phyloP scores from a whole-genome alignment of 2,888 invertebrate genomes.

The Drosophila kanekoi region DNA sequence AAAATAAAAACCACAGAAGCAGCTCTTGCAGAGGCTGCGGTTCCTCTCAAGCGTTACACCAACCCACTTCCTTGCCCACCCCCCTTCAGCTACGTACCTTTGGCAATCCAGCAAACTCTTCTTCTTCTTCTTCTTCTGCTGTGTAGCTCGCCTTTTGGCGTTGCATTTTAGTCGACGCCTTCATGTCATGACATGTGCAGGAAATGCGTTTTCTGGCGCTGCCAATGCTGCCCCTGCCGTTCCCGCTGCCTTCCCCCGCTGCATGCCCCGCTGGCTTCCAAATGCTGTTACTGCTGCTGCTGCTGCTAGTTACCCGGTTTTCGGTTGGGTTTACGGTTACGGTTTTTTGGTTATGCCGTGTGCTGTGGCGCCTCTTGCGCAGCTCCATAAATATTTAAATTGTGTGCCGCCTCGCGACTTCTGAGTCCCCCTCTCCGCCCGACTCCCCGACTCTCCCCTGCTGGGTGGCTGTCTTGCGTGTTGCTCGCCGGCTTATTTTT shows the following conservation, averaged over 20 bases:
- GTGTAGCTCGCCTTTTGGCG: slow-evolving; percentile 11
- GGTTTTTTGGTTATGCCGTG: slow-evolving; percentile 78
- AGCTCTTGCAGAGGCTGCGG: neutral
- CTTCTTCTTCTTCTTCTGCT: neutral
- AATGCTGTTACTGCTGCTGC: slow-evolving; percentile 13
- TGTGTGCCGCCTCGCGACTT: slow-evolving; percentile 69
- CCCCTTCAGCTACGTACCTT: neutral
- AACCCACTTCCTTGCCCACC: too few species aligned
- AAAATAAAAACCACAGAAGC: slow-evolving; percentile 11
- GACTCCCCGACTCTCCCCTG: neutral
- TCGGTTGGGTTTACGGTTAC: slow-evolving; percentile 71
- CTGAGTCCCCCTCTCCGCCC: slow-evolving; percentile 10
- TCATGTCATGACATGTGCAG: slow-evolving; percentile 76
- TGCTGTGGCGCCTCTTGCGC: slow-evolving; percentile 59
- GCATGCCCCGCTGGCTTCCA: neutral
- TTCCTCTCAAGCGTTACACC: slow-evolving; percentile 5
- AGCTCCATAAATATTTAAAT: slow-evolving; percentile 83
- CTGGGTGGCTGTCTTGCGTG: slow-evolving; percentile 55
- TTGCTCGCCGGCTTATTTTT: slow-evolving; percentile 79
- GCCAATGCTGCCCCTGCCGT: slow-evolving; percentile 25
- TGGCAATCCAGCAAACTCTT: slow-evolving; percentile 7
- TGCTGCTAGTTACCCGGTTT: slow-evolving; percentile 56
- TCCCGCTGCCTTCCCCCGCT: neutral
- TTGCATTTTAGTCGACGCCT: slow-evolving; percentile 44
- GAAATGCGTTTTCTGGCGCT: slow-evolving; percentile 75